Conservation (phyloP, 2,113 vertebrate genomes). For the Brienomyrus longianalis region DNA sequence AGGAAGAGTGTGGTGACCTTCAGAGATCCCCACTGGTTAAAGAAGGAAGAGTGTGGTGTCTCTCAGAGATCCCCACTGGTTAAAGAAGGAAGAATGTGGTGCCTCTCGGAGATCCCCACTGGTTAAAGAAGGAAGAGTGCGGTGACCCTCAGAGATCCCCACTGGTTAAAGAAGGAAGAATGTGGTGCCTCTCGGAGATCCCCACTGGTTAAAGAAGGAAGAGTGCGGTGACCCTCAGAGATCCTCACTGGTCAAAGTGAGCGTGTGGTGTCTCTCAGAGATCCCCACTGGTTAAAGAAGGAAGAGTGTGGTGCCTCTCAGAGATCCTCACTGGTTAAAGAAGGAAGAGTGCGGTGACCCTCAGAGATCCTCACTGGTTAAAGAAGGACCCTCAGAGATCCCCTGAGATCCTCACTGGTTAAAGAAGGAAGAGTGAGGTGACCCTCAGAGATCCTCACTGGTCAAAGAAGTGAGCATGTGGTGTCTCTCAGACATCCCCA, state of each 20-base stretch:
- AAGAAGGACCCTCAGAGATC: background rate
- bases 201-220: background rate
- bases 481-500: too few species aligned
- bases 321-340: background rate
- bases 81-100: background rate
- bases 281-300: too few species aligned
- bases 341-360: background rate
- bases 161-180: background rate
- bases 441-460: background rate
- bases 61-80: background rate
- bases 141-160: background rate
- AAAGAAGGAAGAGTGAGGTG: background rate
- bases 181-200: background rate
- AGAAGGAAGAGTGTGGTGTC: background rate
- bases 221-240: background rate
- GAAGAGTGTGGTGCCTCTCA: too few species aligned
- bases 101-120: background rate
- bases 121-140: background rate
- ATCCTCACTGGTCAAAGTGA: too few species aligned
- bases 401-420: background rate
- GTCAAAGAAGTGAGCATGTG: background rate
- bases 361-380: background rate
- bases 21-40: too few species aligned
- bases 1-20: too few species aligned
- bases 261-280: too few species aligned